phyloP scores from a whole-genome alignment of 1,140 invertebrate species.

The Neodiprion pinetum region DNA sequence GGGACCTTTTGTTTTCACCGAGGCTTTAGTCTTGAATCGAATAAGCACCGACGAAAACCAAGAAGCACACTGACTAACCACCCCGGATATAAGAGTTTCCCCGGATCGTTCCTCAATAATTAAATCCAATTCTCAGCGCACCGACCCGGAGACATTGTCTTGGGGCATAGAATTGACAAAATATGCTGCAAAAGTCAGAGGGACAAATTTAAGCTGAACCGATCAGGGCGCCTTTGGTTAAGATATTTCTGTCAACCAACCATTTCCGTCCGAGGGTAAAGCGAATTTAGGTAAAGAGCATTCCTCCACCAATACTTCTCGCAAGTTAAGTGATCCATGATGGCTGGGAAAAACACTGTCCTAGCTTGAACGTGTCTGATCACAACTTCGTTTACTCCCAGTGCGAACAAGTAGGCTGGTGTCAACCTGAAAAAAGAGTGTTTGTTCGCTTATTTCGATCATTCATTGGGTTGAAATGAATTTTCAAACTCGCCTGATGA shows the following conservation, averaged over 20 bases:
- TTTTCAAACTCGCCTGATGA: constrained; percentile 61
- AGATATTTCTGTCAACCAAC: constrained; percentile 46
- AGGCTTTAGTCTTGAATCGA: not conserved
- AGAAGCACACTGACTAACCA: not conserved
- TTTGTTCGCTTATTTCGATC: not conserved
- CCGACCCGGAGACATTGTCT: too few relatives aligned
- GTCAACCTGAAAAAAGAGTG: constrained; percentile 67
- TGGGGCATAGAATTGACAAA: too few relatives aligned
- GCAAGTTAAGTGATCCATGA: constrained; percentile 78
- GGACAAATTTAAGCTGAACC: too few relatives aligned
- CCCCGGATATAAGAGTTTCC: not conserved
- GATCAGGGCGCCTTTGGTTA: not conserved
- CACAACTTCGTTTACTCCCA: constrained; percentile 75
- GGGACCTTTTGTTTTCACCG: not conserved
- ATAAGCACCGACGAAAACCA: not conserved
- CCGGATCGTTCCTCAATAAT: not conserved
- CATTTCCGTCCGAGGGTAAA: constrained; percentile 80
- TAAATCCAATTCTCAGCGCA: not conserved
- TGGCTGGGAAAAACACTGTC: constrained; percentile 78
- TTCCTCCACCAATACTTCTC: constrained; percentile 85
- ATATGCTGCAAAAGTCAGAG: too few relatives aligned
- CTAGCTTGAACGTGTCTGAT: constrained; percentile 67
- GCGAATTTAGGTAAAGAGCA: constrained; percentile 80
- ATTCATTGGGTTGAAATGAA: not conserved
- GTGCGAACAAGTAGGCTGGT: constrained; percentile 81